Percentiles rank a stretch among this genome's conserved stretches.
Evolutionary conservation across 2,113 vertebrate genomes (phyloP).

Genomic region (Thamnophis sirtalis): DNA sequence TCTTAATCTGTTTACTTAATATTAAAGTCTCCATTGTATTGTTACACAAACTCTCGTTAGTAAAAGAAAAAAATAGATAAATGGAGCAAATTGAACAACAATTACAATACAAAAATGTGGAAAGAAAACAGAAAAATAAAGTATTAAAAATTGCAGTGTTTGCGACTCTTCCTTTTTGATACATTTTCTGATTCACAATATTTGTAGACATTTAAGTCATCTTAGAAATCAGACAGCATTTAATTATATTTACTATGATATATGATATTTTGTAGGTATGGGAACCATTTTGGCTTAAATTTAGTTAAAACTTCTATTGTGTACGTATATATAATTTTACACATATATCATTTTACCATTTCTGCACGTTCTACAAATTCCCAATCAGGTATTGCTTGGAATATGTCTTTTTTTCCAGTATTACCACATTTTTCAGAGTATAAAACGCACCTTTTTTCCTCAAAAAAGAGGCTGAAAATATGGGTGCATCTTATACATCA

Average conservation of each 20-base stretch:
- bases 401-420: not conserved
- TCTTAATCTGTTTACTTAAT: not conserved
- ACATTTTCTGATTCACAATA: not conserved
- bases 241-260: not conserved
- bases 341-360: not conserved
- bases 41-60: not conserved
- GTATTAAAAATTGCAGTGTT: not conserved
- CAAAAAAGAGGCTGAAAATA: too few species aligned
- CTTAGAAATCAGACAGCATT: not conserved
- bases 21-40: not conserved
- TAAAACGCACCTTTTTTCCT: too few species aligned
- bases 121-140: not conserved
- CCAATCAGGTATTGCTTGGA: not conserved
- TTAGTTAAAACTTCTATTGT: not conserved
- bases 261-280: not conserved
- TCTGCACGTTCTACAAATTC: not conserved
- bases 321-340: too few species aligned
- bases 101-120: not conserved
- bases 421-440: not conserved
- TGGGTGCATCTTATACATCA: too few species aligned
- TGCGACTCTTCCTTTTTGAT: not conserved
- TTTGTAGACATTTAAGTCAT: not conserved
- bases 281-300: not conserved
- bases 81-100: not conserved
- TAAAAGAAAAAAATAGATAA: not conserved